These are phyloP conservation scores for Ectemnius cavifrons DNA, from an alignment of 2,888 invertebrate genomes.

Conservation along the genomic window DNA sequence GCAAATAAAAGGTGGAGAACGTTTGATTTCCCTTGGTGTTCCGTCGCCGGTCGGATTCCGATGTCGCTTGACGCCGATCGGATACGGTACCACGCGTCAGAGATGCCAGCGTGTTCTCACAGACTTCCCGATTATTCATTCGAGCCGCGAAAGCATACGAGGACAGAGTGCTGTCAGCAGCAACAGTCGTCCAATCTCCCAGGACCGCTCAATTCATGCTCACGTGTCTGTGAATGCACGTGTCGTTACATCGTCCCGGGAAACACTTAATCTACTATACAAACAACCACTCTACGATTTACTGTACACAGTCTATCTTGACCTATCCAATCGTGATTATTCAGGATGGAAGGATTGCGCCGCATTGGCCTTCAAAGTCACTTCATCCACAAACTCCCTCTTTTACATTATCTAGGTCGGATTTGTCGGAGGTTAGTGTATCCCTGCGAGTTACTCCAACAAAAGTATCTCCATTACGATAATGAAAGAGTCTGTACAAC, in stretches of 20 bases:
- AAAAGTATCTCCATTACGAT: conserved; percentile 9
- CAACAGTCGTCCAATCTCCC: conserved; percentile 47
- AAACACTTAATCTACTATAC: conserved; percentile 17
- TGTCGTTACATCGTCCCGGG: conserved; percentile 42
- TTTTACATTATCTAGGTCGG: conserved; percentile 8
- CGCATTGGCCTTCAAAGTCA: too few species aligned
- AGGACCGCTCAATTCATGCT: conserved; percentile 19
- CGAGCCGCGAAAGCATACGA: background rate
- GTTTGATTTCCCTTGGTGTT: conserved; percentile 77
- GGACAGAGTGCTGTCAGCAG: background rate
- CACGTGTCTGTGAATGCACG: conserved; percentile 44
- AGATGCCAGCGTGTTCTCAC: background rate
- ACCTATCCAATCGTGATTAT: too few species aligned
- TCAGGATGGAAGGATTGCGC: too few species aligned
- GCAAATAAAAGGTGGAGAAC: conserved; percentile 74
- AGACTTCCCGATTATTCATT: conserved; percentile 25
- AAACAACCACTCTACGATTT: too few species aligned
- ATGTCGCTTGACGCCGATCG: conserved; percentile 38
- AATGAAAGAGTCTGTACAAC: conserved; percentile 3
- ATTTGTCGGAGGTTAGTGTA: background rate
- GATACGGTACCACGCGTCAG: conserved; percentile 19
- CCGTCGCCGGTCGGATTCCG: conserved; percentile 19
- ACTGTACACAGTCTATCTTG: background rate
- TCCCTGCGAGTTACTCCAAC: too few species aligned
- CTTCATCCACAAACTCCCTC: background rate